phyloP scores from a whole-genome alignment of 2,113 vertebrate species.

The Corvus hawaiiensis region DNA sequence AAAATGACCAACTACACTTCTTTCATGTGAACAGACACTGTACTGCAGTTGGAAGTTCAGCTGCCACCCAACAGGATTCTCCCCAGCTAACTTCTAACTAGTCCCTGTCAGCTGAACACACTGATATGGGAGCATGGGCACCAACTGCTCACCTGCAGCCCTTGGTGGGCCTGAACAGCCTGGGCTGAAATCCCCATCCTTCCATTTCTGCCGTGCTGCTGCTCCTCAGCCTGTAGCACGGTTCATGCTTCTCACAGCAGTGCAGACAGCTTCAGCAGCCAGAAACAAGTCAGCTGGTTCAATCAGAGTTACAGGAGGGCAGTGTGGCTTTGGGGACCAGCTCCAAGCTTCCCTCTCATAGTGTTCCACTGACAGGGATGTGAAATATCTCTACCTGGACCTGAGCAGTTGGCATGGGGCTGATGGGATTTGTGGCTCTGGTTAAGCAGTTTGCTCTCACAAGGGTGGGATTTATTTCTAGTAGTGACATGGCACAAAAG shows the following conservation, averaged over 20 bases:
- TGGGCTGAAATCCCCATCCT: not conserved
- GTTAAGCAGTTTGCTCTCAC: not conserved
- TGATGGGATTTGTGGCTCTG: not conserved
- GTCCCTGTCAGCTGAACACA: not conserved
- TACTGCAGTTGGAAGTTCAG: not conserved
- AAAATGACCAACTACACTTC: slow-evolving; percentile 3
- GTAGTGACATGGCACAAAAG: not conserved
- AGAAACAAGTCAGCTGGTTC: not conserved
- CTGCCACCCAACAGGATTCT: not conserved
- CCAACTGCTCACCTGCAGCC: not conserved
- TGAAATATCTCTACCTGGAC: not conserved
- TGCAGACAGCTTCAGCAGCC: not conserved
- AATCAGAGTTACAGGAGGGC: not conserved
- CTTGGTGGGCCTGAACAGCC: not conserved
- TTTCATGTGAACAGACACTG: not conserved
- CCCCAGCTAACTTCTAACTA: not conserved
- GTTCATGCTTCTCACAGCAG: not conserved
- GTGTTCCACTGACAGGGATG: not conserved
- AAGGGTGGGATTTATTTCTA: not conserved
- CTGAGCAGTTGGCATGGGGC: not conserved
- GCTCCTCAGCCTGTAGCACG: fast-evolving
- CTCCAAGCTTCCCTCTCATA: not conserved
- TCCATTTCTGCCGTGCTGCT: not conserved
- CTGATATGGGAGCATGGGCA: fast-evolving
- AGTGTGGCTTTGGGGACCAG: not conserved